Conservation (phyloP, 2,113 vertebrate genomes). For the Hiodon tergisus region DNA sequence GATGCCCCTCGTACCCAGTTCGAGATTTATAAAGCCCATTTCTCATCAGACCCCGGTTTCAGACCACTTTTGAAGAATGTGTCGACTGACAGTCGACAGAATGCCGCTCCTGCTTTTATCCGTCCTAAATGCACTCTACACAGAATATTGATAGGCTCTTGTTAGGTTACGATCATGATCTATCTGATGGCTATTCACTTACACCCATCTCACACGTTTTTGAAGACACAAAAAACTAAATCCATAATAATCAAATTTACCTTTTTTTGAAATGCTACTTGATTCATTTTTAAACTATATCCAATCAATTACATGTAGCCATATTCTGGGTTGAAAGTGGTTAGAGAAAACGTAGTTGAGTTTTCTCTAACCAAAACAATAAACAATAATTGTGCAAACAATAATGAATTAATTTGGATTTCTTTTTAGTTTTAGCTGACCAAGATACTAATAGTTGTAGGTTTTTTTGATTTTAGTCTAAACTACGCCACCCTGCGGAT, state of each 20-base stretch:
- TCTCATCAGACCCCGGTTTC: not conserved
- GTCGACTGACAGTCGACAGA: not conserved
- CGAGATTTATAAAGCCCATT: not conserved
- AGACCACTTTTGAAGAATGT: not conserved
- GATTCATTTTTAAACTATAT: too few species aligned
- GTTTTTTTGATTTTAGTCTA: not conserved
- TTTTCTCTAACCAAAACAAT: too few species aligned
- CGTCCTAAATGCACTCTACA: slow-evolving; percentile 10
- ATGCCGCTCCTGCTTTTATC: not conserved
- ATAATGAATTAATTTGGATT: too few species aligned
- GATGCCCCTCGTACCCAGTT: not conserved
- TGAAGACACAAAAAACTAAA: not conserved
- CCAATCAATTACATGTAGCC: too few species aligned
- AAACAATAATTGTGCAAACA: too few species aligned
- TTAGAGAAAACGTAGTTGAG: too few species aligned
- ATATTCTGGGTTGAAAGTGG: too few species aligned
- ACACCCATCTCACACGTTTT: not conserved
- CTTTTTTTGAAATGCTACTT: too few species aligned
- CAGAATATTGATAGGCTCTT: slow-evolving; percentile 14
- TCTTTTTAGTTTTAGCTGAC: too few species aligned
- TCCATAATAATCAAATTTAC: too few species aligned
- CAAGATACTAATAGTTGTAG: not conserved
- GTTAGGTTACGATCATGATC: slow-evolving; percentile 10
- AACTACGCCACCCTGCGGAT: slow-evolving; percentile 22
- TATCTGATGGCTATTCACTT: not conserved